A percentile compares a stretch with the other conserved stretches of the same genome.
Evolutionary conservation across 23 tunicate species (phyloP).

Genomic region (Botrylloides violaceus): DNA sequence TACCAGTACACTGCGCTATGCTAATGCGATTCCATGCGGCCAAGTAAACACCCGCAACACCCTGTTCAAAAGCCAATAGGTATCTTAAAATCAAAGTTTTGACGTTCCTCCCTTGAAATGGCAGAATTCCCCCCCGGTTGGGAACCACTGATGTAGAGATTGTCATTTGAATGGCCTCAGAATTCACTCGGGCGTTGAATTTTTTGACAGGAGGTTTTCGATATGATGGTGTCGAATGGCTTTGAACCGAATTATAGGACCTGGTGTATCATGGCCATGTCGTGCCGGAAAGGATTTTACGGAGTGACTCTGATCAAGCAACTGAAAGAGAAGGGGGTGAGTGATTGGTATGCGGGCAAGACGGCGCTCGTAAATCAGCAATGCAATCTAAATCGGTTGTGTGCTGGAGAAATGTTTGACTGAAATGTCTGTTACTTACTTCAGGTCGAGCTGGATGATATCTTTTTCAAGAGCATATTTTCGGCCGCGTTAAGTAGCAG

Average conservation of each 20-base stretch:
- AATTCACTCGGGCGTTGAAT: not conserved
- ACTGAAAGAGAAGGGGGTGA: conserved; percentile 14
- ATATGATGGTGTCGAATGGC: conserved; percentile 7
- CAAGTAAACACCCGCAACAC: too few species aligned
- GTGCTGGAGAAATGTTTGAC: not conserved
- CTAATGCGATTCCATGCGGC: not conserved
- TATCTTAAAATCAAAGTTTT: too few species aligned
- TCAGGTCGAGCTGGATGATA: conserved; percentile 22
- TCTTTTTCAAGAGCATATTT: conserved; percentile 24
- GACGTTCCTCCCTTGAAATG: too few species aligned
- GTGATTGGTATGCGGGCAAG: not conserved
- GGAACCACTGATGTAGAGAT: too few species aligned
- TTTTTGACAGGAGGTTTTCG: conserved; percentile 17
- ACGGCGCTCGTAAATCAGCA: not conserved
- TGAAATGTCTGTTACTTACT: not conserved
- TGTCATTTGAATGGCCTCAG: too few species aligned
- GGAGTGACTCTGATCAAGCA: conserved; percentile 34
- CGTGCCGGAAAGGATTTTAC: conserved; percentile 13
- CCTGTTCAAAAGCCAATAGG: too few species aligned
- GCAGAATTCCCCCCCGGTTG: too few species aligned
- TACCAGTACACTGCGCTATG: not conserved
- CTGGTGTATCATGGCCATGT: conserved; percentile 52
- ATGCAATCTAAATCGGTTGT: not conserved
- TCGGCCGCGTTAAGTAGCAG: conserved; percentile 28
- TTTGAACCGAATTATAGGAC: conserved; percentile 54